These are phyloP conservation scores for Ictidomys tridecemlineatus DNA, from an alignment of 2,113 vertebrate species.

Conservation along the genomic window DNA sequence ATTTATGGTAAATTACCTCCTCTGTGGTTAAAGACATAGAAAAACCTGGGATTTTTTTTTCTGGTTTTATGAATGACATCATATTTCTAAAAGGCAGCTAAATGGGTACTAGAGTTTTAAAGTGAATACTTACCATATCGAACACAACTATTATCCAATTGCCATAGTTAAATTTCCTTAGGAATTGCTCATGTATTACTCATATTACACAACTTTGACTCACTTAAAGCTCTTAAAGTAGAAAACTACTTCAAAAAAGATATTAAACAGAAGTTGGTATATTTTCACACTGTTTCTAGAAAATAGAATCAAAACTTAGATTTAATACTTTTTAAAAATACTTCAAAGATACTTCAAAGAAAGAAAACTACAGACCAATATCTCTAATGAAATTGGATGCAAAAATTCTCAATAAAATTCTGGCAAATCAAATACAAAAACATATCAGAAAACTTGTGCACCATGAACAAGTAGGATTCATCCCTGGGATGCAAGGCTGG, in stretches of 20 bases:
- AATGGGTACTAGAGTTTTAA: neutral
- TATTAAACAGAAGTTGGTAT: neutral
- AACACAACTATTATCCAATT: constrained; percentile 35
- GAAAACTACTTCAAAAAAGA: constrained; percentile 9
- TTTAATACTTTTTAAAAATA: constrained; percentile 35
- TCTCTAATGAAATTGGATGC: too few relatives aligned
- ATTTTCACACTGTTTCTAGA: neutral
- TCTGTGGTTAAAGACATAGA: constrained; percentile 56
- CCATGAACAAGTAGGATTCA: too few relatives aligned
- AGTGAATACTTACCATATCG: neutral
- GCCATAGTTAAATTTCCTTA: constrained; percentile 51
- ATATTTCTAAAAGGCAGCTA: constrained; percentile 63
- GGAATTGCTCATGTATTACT: constrained; percentile 55
- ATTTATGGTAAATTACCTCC: constrained; percentile 61
- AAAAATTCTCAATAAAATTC: too few relatives aligned
- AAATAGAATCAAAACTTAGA: constrained; percentile 29
- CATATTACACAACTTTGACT: constrained; percentile 34
- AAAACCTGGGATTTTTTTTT: neutral
- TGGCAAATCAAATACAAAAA: too few relatives aligned
- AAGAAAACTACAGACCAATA: too few relatives aligned
- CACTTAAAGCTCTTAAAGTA: neutral
- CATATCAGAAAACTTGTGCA: too few relatives aligned
- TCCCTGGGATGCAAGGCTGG: too few relatives aligned
- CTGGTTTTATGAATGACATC: constrained; percentile 68
- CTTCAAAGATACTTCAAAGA: too few relatives aligned